Conservation (phyloP, 2,113 vertebrate species). For the Corythoichthys intestinalis region DNA sequence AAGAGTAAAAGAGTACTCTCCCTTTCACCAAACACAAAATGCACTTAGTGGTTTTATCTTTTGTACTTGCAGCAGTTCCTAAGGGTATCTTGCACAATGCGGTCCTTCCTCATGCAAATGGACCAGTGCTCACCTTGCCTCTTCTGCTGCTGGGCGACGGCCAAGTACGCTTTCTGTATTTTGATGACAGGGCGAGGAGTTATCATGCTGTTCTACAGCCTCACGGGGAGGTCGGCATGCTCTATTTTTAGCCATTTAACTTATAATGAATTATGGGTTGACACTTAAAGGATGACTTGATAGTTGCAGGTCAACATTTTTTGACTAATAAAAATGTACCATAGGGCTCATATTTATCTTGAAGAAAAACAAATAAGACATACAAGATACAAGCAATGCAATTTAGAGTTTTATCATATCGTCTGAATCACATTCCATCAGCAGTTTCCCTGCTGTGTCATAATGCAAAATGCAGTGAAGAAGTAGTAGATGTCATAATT, state of each 20-base stretch:
- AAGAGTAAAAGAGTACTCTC: slow-evolving; percentile 4
- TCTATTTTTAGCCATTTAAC: not conserved
- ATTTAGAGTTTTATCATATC: not conserved
- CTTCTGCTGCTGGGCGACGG: not conserved
- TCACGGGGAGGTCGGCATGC: not conserved
- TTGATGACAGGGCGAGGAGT: not conserved
- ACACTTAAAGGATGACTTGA: not conserved
- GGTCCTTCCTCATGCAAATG: not conserved
- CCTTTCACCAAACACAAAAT: slow-evolving; percentile 12
- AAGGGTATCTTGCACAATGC: not conserved
- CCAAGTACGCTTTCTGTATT: not conserved
- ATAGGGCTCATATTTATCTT: not conserved
- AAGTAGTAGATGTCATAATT: slow-evolving; percentile 26
- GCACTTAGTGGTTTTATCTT: slow-evolving; percentile 3
- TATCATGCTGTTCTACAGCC: not conserved
- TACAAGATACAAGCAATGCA: not conserved
- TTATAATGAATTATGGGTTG: not conserved
- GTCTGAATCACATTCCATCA: slow-evolving; percentile 43
- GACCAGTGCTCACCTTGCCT: not conserved
- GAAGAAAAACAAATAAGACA: not conserved
- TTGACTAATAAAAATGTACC: not conserved
- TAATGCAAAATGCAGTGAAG: slow-evolving; percentile 15
- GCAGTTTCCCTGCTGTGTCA: slow-evolving; percentile 7
- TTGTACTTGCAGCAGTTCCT: not conserved
- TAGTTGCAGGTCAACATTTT: not conserved